A percentile compares a stretch with the other conserved stretches of the same genome.
Conservation (phyloP, 92 coral and sea anemone genomes). For the Siderastrea siderea region DNA sequence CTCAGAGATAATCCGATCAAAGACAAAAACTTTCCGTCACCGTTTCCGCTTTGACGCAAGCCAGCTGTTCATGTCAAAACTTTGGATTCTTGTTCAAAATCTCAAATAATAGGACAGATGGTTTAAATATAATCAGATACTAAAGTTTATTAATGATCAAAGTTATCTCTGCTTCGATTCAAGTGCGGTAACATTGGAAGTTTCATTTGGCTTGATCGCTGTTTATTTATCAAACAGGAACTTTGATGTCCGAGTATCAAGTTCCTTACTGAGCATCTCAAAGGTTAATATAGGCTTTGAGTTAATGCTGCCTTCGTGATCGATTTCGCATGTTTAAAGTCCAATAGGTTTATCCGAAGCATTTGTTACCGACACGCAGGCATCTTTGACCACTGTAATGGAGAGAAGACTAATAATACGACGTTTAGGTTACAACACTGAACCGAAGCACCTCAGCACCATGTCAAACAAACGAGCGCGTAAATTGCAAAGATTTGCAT, state of each 20-base stretch:
- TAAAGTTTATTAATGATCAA: neutral
- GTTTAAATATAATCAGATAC: too few relatives aligned
- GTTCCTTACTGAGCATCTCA: neutral
- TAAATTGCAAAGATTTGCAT: too few relatives aligned
- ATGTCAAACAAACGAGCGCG: too few relatives aligned
- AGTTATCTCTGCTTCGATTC: neutral
- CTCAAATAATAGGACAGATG: too few relatives aligned
- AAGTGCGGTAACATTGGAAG: neutral
- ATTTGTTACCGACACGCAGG: neutral
- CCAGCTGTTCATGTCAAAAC: too few relatives aligned
- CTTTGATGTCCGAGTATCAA: neutral
- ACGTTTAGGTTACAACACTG: neutral
- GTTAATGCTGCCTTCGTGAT: neutral
- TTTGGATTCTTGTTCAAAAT: too few relatives aligned
- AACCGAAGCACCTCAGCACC: neutral
- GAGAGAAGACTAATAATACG: neutral
- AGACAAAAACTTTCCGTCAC: too few relatives aligned
- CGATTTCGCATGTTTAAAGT: neutral
- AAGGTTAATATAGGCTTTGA: conserved; percentile 15
- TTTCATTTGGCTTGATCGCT: neutral
- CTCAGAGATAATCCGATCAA: too few relatives aligned
- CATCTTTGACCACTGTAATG: neutral
- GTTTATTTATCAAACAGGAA: neutral
- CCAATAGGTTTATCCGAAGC: neutral
- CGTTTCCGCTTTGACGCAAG: too few relatives aligned